Evolutionary conservation across 2,888 invertebrate genomes (phyloP).

Genomic region (Salpingus planirostris): DNA sequence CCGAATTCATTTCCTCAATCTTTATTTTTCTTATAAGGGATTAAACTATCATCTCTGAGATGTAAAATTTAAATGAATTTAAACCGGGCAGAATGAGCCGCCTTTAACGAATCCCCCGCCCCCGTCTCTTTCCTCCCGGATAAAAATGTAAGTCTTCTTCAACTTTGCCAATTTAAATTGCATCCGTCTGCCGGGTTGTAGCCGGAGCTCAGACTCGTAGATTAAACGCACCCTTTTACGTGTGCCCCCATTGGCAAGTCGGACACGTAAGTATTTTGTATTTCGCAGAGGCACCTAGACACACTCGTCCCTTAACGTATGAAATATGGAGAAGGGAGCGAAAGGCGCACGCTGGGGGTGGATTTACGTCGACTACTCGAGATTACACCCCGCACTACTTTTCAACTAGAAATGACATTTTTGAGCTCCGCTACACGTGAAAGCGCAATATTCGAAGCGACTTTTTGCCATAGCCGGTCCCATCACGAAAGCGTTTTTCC

Average conservation of each 20-base stretch:
- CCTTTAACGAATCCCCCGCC: conserved; percentile 8
- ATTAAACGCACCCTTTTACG: conserved; percentile 11
- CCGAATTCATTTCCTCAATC: conserved; percentile 11
- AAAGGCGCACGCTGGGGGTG: no score
- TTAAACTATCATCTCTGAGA: conserved; percentile 13
- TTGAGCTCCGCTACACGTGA: no score
- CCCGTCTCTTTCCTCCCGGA: background rate
- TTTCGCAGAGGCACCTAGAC: no score
- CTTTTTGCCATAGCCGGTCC: no score
- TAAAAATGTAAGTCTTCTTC: conserved; percentile 7
- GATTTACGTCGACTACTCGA: no score
- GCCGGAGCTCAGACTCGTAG: conserved; percentile 1
- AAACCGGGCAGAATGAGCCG: conserved; percentile 2
- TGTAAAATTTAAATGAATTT: conserved; percentile 13
- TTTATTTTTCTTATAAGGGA: conserved; percentile 8
- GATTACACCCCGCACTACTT: no score
- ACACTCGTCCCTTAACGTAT: no score
- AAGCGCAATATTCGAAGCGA: no score
- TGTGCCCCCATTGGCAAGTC: conserved; percentile 4
- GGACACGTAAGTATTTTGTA: conserved; percentile 8
- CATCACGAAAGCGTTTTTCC: no score
- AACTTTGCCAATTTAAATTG: conserved; percentile 14
- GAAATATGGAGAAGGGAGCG: no score
- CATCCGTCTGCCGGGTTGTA: conserved; percentile 9
- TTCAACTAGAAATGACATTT: no score